phyloP scores from a whole-genome alignment of 2,888 invertebrate genomes.

The Proisotoma minuta region DNA sequence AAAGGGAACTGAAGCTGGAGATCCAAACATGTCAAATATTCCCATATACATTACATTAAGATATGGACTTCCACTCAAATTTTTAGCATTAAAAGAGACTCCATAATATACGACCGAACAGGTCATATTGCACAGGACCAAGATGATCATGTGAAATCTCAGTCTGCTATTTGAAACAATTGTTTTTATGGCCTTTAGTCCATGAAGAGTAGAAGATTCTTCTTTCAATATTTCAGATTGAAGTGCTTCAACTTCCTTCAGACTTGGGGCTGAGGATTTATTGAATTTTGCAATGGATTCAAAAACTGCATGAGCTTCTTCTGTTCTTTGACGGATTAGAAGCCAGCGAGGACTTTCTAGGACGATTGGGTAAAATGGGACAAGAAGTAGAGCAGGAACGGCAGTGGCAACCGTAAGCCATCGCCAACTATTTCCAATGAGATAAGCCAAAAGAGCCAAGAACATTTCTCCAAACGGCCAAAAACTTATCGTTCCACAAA shows the following conservation, averaged over 20 bases:
- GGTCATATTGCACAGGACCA: slow-evolving; percentile 30
- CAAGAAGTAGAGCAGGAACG: slow-evolving; percentile 17
- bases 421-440: slow-evolving; percentile 32
- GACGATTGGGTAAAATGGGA: slow-evolving; percentile 17
- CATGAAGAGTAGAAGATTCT: slow-evolving; percentile 19
- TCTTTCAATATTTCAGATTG: slow-evolving; percentile 25
- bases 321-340: slow-evolving; percentile 24
- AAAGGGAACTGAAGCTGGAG: slow-evolving; percentile 25
- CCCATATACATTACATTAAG: slow-evolving; percentile 41
- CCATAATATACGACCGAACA: slow-evolving; percentile 39
- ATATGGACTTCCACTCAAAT: slow-evolving; percentile 36
- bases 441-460: slow-evolving; percentile 27
- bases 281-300: slow-evolving; percentile 42
- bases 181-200: slow-evolving; percentile 23
- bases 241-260: background rate
- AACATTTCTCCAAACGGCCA: slow-evolving; percentile 33
- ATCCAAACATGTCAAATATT: slow-evolving; percentile 32
- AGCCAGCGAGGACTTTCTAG: slow-evolving; percentile 45
- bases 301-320: slow-evolving; percentile 35
- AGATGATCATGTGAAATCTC: slow-evolving; percentile 24
- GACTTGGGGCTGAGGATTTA: slow-evolving; percentile 11
- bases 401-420: slow-evolving; percentile 25
- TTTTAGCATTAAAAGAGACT: slow-evolving; percentile 35
- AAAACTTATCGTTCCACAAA: slow-evolving; percentile 30
- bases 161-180: slow-evolving; percentile 19